Evolutionary conservation across 2,797 vertebrate genomes (phyloP).

Genomic region (Silurus lanzhouensis): DNA sequence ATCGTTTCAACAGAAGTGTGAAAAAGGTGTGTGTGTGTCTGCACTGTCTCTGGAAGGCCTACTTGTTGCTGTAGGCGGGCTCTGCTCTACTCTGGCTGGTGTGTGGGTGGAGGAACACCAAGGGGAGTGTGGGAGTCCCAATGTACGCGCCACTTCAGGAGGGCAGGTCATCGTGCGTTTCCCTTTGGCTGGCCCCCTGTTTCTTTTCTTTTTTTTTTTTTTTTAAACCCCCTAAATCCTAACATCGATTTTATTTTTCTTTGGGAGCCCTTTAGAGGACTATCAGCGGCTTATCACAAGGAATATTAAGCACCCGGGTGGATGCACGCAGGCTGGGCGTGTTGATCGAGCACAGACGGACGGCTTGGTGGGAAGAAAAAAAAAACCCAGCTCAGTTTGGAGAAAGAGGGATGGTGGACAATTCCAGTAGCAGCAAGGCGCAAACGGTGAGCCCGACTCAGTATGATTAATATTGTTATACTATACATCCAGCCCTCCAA

Average conservation of each 20-base stretch:
- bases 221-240: neutral
- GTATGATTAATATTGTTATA: constrained; percentile 32
- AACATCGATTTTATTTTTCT: constrained; percentile 39
- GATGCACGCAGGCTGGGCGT: constrained; percentile 47
- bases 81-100: constrained; percentile 33
- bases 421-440: constrained; percentile 71
- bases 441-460: constrained; percentile 77
- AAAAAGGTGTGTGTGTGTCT: constrained; percentile 6
- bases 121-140: constrained; percentile 69
- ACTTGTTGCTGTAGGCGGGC: constrained; percentile 59
- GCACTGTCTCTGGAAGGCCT: constrained; percentile 22
- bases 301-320: constrained; percentile 51
- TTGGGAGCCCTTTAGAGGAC: constrained; percentile 30
- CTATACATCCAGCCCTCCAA: neutral
- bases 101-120: constrained; percentile 52
- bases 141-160: constrained; percentile 72
- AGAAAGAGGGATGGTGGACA: constrained; percentile 74
- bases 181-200: constrained; percentile 61
- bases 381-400: neutral
- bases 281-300: constrained; percentile 36
- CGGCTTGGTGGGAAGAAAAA: neutral
- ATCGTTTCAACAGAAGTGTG: neutral
- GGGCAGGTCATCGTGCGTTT: constrained; percentile 68
- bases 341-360: constrained; percentile 39
- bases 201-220: neutral